Base-by-base conservation (phyloP, 2,888 invertebrate species). In the Melanchra persicariae region DNA sequence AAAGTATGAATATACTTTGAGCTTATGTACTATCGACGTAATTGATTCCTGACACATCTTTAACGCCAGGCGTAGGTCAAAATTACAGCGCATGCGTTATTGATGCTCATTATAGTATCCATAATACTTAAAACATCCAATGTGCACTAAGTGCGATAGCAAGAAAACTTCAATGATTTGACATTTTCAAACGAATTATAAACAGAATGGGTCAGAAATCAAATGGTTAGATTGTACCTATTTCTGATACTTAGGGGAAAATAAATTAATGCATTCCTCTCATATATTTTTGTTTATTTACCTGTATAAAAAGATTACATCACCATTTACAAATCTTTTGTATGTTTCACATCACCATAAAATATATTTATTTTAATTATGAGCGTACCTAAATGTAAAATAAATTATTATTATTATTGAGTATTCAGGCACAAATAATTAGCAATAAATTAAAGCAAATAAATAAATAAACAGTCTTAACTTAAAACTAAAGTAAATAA, bases 381-480 rank as follows among this genome's bases (percentile, higher is more conserved):
- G 12, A 67, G 17, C 19, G n/a, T 64, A 70, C 10, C 24, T 59
- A 52, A 19, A 74, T 4, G 5, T 40, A 30, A 55, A 63, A 70
- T 70, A 74, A 81, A 74, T 82, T 54, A 72, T 78, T 47, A 72
- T 78, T 47, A 68, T 75, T 78, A 83, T 70, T 85, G 89, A 91
- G 88, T 90, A 91, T 91, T 91, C 81, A 91, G 91, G 89, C 91
- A 92, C 89, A 79, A 70, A 78, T 62, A 64, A 70, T 70, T 70
- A 70, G 54, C 63, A 72, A 69, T 69, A 68, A 78, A 67, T 62
- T 73, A 64, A 61, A 68, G 26, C 62, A 37, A 69, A 60, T 67
- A 69, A 70, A 80, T 65, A 77, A 70, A 67, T 63, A 52, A 66
- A 77, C 74, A 80, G 67, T 83, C 80, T 49, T 55, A 70, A 57